Evolutionary conservation across 2,888 invertebrate genomes (phyloP), one percentile per base, ranked within the genome.

Genomic region (Hypercompe scribonia): DNA sequence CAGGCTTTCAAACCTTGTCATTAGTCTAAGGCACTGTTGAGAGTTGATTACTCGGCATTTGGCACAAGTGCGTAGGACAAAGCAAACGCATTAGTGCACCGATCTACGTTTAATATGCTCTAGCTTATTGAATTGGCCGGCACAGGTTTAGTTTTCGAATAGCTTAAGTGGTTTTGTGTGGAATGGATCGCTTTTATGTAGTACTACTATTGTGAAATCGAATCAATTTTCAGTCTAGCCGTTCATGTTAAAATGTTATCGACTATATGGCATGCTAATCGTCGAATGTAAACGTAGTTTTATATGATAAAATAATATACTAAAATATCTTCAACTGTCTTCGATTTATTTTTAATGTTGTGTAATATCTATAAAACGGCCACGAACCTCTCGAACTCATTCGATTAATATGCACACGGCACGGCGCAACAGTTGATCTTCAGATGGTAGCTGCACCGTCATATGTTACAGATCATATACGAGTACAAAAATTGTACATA

Each of bases 11-110:
- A 74, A 78, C 76, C 72, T 78, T 82, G 85, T 86, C 86, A 90
- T 90, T 90, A 88, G 86, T 80, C 83, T 79, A 85, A 84, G 84
- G 83, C 77, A 77, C 82, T 83, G 83, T 85, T 81, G 81, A 81
- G 86, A 80, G 81, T 88, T 90, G 87, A 90, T 91, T 89, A 88
- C 87, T 86, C 79, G 85, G 85, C 85, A 87, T 90, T 90, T 88
- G 88, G 85, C 85, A 80, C 79, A 84, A 85, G 84, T 84, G 82
- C 84, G 80, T 81, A 80, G 84, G 84, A 91, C 90, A 90, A 91
- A 90, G 92, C 90, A 85, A 84, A 84, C 85, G 87, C 87, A 90
- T 90, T 91, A 90, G 85, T 85, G 87, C 89, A 87, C 86, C 86
- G 87, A 88, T 89, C 85, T 84, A 76, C 82, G 80, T 89, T 87